Base-by-base conservation (phyloP, 2,888 invertebrate genomes). In the Phengaris alcon region DNA sequence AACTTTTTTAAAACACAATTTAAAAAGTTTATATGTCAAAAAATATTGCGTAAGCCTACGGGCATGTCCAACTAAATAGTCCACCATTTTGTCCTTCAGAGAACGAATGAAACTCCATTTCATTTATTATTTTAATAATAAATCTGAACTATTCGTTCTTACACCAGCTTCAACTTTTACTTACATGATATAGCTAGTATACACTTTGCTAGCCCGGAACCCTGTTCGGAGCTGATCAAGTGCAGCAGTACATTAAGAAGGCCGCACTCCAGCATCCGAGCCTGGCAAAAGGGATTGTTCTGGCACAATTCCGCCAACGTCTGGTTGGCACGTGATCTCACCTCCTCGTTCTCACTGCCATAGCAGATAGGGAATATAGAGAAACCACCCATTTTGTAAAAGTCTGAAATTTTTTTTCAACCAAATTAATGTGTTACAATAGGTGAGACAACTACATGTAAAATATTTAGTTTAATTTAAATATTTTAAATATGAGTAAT, bases 271-370 rank as follows among this genome's bases (percentile, higher is more conserved):
- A 97, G 80, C n/a, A 96, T 95, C 68, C 94, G 92, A 48, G 94
- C 88, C 86, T 98, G 98, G 81, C 97, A 97, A 84, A 94, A 96
- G 0, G 96, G 95, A 89, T 98, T 98, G 89, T 98, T 98, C 88
- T 98, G 98, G 55, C 96, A 95, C 76, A 97, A 86, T 82, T 96
- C 96, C 0, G 96, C 98, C 3, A 98, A 90, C 13, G 98, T 88
- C 51, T 95, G 94, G 12, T 96, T 95, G 3, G 96, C 94, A 59
- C 92, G 88, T 77, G 95, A 93, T 55, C 96, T 93, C 0, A 98
- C 90, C 22, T 94, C 91, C 0, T 93, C 86, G 80, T 96, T 95
- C 6, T 92, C 88, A 48, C 95, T 95, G 78, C 95, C 93, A 51
- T 97, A 89, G 83, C 97, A 96, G 0, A 95, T 90, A 0, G 95